Evolutionary conservation across 2,888 invertebrate genomes (phyloP).

Genomic region (Schizaphis graminum): DNA sequence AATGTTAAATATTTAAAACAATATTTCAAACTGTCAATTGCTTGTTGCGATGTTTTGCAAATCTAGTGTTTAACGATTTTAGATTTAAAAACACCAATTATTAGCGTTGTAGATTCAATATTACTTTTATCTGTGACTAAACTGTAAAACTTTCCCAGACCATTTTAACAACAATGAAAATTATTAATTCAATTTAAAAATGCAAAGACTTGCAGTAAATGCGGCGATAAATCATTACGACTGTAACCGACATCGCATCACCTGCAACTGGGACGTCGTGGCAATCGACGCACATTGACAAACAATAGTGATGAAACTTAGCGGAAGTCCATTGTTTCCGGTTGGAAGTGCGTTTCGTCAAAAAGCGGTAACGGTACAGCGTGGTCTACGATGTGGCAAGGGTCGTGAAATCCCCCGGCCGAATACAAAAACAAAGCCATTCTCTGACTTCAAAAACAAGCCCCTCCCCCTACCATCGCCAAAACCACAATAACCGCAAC

Average conservation of each 20-base stretch:
- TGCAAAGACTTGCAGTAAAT: not conserved
- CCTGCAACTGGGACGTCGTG: not conserved
- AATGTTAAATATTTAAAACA: not conserved
- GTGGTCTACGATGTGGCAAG: not conserved
- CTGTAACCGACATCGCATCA: not conserved
- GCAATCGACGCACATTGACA: not conserved
- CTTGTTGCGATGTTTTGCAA: not conserved
- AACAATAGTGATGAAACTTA: not conserved
- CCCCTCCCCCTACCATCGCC: not conserved
- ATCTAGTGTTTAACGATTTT: not conserved
- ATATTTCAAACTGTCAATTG: not conserved
- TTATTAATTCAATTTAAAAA: not conserved
- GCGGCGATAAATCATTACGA: not conserved
- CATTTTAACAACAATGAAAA: not conserved
- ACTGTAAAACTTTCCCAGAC: not conserved
- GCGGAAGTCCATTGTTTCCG: constrained; percentile 30
- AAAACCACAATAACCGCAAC: not conserved
- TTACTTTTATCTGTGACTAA: not conserved
- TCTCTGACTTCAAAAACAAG: constrained; percentile 9
- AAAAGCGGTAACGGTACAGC: not conserved
- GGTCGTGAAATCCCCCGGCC: not conserved
- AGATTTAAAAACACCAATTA: not conserved
- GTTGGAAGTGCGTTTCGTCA: not conserved
- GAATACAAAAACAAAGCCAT: constrained; percentile 1
- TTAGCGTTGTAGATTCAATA: not conserved